Conservation (phyloP, 2,888 invertebrate species). For the Cryptocephalus moraei region DNA sequence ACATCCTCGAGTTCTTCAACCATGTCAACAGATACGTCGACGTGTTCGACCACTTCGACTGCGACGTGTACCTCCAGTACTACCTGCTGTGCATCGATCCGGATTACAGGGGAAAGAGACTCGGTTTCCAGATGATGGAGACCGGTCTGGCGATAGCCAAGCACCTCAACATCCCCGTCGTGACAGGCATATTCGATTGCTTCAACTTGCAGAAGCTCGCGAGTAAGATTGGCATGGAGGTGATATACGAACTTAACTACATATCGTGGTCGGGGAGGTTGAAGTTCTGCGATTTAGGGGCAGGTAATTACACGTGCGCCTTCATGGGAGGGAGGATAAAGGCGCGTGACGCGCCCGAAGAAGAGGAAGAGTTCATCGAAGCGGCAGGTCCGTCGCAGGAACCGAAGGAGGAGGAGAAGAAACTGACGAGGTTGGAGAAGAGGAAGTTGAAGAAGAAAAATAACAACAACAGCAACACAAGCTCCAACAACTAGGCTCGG, state of each 20-base stretch:
- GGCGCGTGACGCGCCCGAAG: not conserved
- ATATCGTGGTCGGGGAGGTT: conserved; percentile 37
- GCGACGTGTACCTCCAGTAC: conserved; percentile 29
- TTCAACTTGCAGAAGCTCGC: conserved; percentile 26
- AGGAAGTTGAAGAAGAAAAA: not conserved
- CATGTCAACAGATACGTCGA: conserved; percentile 29
- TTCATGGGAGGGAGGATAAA: conserved; percentile 29
- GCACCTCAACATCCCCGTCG: conserved; percentile 26
- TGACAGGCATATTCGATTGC: conserved; percentile 29
- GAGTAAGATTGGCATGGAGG: conserved; percentile 26
- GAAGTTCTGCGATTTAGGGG: conserved; percentile 42
- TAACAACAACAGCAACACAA: too few relatives aligned
- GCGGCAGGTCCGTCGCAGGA: too few relatives aligned
- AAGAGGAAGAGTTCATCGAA: too few relatives aligned
- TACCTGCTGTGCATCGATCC: conserved; percentile 28
- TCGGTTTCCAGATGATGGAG: conserved; percentile 18
- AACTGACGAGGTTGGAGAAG: conserved; percentile 1
- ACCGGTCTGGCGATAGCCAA: conserved; percentile 26
- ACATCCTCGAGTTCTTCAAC: conserved; percentile 24
- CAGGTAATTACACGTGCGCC: conserved; percentile 41
- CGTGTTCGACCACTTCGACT: conserved; percentile 26
- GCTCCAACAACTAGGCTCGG: too few relatives aligned
- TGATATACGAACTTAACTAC: conserved; percentile 35
- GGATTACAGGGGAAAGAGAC: conserved; percentile 22
- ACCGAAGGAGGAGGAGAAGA: too few relatives aligned